phyloP scores from a whole-genome alignment of 2,113 vertebrate species.

The Kryptolebias marmoratus region DNA sequence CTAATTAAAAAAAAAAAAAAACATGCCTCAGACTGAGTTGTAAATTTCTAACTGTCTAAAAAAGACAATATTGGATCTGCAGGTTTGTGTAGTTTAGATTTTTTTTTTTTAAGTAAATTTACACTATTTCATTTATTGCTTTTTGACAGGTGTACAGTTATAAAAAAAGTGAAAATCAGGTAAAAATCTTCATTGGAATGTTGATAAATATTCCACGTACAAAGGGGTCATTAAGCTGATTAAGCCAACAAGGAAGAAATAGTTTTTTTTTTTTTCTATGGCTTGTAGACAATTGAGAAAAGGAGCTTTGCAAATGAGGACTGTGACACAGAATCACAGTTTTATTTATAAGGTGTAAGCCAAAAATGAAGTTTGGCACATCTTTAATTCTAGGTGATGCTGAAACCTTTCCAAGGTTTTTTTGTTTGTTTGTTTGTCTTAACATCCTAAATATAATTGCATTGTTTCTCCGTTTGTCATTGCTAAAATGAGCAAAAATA shows the following conservation, averaged over 20 bases:
- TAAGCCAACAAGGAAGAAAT: constrained; percentile 22
- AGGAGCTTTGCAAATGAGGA: constrained; percentile 4
- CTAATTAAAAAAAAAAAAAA: constrained; percentile 46
- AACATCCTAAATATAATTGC: constrained; percentile 7
- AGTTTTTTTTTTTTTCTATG: background rate
- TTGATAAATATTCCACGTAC: constrained; percentile 28
- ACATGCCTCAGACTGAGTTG: constrained; percentile 42
- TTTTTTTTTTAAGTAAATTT: background rate
- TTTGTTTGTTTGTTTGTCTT: background rate
- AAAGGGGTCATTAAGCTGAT: constrained; percentile 14
- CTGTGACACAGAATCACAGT: constrained; percentile 8
- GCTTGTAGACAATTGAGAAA: constrained; percentile 32
- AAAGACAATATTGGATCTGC: constrained; percentile 15
- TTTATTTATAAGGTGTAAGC: constrained; percentile 8
- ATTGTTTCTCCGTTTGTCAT: constrained; percentile 6
- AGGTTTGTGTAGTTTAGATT: background rate
- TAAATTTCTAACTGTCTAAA: constrained; percentile 20
- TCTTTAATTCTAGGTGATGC: constrained; percentile 18
- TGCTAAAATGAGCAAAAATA: constrained; percentile 11
- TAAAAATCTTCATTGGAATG: constrained; percentile 37
- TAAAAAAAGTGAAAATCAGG: constrained; percentile 11
- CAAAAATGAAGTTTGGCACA: constrained; percentile 17
- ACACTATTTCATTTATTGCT: background rate
- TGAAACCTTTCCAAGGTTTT: background rate
- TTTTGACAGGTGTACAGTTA: constrained; percentile 11